phyloP scores from a whole-genome alignment of 2,888 invertebrate genomes.

The Deilephila porcellus region DNA sequence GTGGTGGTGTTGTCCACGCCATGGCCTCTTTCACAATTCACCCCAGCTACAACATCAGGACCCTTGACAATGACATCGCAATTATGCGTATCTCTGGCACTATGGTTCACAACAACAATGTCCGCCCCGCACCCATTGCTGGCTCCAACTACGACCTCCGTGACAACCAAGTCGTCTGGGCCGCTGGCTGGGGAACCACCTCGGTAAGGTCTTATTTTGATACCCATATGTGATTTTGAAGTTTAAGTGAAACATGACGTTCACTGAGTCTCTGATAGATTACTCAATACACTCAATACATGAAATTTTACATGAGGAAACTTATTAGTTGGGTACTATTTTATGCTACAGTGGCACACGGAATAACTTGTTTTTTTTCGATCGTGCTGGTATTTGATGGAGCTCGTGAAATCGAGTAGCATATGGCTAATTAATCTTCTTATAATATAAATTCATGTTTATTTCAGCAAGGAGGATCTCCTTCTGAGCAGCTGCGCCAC shows the following conservation, averaged over 20 bases:
- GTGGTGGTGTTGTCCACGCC: constrained; percentile 52
- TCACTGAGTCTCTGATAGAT: too few relatives aligned
- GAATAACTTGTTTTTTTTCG: too few relatives aligned
- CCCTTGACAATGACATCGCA: constrained; percentile 60
- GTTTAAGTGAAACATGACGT: neutral
- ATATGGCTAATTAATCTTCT: too few relatives aligned
- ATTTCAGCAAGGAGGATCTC: constrained; percentile 40
- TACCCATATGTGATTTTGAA: neutral
- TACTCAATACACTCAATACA: too few relatives aligned
- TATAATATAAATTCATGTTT: neutral
- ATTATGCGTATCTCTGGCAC: constrained; percentile 48
- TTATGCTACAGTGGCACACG: too few relatives aligned
- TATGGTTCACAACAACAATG: constrained; percentile 44
- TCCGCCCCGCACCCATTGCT: constrained; percentile 50
- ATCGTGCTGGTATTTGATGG: too few relatives aligned
- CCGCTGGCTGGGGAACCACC: constrained; percentile 70
- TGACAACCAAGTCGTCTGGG: constrained; percentile 59
- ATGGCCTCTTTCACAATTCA: constrained; percentile 49
- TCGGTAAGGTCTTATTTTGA: constrained; percentile 47
- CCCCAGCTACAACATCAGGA: constrained; percentile 52
- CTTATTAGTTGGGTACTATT: too few relatives aligned
- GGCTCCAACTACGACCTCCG: constrained; percentile 51
- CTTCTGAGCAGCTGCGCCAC: constrained; percentile 52
- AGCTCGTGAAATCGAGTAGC: too few relatives aligned
- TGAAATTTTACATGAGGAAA: too few relatives aligned